These are phyloP conservation scores for Xyrichtys novacula DNA, from an alignment of 2,797 vertebrate genomes.

Conservation along the genomic window DNA sequence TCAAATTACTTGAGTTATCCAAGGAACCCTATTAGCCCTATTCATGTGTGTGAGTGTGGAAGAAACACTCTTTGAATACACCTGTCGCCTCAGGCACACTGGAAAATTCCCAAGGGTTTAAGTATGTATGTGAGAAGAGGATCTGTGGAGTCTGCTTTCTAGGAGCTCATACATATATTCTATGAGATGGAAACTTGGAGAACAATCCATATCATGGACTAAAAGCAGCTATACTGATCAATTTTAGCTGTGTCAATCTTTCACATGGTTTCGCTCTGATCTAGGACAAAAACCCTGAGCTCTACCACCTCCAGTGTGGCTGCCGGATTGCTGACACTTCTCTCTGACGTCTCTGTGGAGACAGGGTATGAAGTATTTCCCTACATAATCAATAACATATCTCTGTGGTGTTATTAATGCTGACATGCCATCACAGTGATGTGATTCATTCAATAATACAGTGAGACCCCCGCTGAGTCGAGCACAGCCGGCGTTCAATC, in stretches of 20 bases:
- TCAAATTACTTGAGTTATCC: no score
- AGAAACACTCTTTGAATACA: neutral
- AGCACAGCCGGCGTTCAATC: constrained; percentile 11
- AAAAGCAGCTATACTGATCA: neutral
- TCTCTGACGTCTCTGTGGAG: constrained; percentile 15
- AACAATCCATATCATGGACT: neutral
- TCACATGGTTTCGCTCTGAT: neutral
- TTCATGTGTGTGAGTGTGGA: no score
- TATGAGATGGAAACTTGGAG: neutral
- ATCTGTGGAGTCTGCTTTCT: neutral
- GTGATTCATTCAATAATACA: constrained; percentile 14
- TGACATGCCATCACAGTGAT: constrained; percentile 3
- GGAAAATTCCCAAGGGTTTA: no score
- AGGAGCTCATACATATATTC: neutral
- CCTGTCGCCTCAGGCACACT: neutral
- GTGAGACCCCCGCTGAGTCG: constrained; percentile 7
- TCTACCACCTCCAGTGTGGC: neutral
- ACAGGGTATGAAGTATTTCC: constrained; percentile 8
- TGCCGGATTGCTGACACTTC: neutral
- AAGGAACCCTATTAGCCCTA: no score
- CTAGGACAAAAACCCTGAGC: neutral
- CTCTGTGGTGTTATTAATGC: constrained; percentile 17
- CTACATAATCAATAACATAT: constrained; percentile 20
- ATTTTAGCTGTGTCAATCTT: neutral
- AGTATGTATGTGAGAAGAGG: neutral